These are phyloP conservation scores for Manis pentadactyla DNA, from an alignment of 2,797 vertebrate species.

Conservation along the genomic window DNA sequence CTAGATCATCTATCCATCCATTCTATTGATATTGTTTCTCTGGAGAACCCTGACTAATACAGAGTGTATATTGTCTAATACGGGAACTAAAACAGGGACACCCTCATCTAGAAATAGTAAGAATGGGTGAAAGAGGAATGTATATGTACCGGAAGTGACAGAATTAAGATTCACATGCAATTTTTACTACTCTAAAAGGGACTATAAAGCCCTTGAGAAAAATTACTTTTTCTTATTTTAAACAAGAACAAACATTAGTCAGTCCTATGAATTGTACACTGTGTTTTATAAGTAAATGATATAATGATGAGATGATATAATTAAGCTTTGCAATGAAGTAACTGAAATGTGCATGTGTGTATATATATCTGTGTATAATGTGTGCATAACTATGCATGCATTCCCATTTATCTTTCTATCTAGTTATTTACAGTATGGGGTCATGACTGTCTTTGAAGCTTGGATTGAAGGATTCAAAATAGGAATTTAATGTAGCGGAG, in stretches of 20 bases:
- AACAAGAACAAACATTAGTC: background rate
- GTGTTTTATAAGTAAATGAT: background rate
- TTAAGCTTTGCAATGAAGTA: background rate
- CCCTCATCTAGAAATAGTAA: background rate
- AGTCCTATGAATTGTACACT: background rate
- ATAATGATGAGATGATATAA: background rate
- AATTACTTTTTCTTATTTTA: background rate
- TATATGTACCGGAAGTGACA: background rate
- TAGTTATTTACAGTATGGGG: background rate
- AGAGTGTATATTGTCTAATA: background rate
- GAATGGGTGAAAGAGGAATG: background rate
- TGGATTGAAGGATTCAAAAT: background rate
- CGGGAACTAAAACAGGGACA: too few relatives aligned
- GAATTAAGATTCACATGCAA: background rate
- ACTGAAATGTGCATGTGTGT: background rate
- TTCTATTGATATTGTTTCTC: background rate
- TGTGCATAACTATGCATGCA: background rate
- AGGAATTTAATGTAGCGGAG: background rate
- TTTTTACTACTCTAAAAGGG: background rate
- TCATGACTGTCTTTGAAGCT: background rate
- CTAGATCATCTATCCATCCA: background rate
- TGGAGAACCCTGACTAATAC: background rate
- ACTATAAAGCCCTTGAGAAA: background rate
- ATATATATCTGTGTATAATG: background rate
- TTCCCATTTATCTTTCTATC: background rate